phyloP scores from a whole-genome alignment of 2,888 invertebrate genomes.

The Nomada ferruginata region DNA sequence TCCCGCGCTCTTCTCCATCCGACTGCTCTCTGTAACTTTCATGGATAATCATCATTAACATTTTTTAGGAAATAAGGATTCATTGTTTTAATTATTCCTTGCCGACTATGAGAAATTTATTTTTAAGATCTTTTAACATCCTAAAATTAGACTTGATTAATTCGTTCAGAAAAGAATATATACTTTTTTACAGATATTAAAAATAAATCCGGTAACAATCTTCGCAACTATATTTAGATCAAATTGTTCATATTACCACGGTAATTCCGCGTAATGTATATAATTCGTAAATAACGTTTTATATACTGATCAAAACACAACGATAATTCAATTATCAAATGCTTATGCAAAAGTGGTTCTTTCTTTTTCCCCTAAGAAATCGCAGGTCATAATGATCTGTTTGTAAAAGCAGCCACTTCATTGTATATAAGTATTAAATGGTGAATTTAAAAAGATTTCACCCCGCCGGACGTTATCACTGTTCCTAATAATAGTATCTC shows the following conservation, averaged over 20 bases:
- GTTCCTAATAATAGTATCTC: not conserved
- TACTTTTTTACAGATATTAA: too few species aligned
- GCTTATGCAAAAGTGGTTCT: not conserved
- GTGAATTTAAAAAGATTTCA: not conserved
- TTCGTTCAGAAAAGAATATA: too few species aligned
- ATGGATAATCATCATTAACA: not conserved
- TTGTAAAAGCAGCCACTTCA: not conserved
- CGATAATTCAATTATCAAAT: not conserved
- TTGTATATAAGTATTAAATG: not conserved
- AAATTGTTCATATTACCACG: too few species aligned
- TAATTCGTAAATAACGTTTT: not conserved
- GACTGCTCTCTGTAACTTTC: not conserved
- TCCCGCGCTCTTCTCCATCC: conserved; percentile 51
- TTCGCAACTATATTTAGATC: too few species aligned
- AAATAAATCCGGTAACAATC: too few species aligned
- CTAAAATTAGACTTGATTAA: too few species aligned
- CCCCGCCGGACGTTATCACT: too few species aligned
- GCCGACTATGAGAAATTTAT: not conserved
- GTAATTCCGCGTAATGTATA: not conserved
- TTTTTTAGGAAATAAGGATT: not conserved
- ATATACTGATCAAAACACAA: not conserved
- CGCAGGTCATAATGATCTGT: not conserved
- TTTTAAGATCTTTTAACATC: too few species aligned
- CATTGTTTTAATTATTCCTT: not conserved
- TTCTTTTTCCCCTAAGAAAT: not conserved